Conservation (phyloP, 1,140 invertebrate genomes). For the Trissolcus basalis region DNA sequence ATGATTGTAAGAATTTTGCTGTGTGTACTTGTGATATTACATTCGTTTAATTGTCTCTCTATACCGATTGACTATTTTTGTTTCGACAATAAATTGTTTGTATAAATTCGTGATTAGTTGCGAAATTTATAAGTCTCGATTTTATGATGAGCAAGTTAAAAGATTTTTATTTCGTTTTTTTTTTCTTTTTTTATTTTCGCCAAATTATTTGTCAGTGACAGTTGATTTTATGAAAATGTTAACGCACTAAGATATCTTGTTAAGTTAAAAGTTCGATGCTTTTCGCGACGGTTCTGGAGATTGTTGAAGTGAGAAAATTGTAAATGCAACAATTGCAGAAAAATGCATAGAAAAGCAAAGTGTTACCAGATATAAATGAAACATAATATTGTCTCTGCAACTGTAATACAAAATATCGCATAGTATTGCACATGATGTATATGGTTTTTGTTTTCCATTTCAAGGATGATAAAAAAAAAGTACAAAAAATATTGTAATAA, state of each 20-base stretch:
- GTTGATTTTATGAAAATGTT: constrained; percentile 31
- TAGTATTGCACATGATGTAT: not conserved
- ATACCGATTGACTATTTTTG: not conserved
- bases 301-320: constrained; percentile 18
- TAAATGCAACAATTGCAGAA: constrained; percentile 1
- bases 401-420: constrained; percentile 1
- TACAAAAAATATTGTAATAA: constrained; percentile 45
- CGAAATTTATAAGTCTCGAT: no score
- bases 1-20: constrained; percentile 11
- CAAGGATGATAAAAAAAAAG: constrained; percentile 38
- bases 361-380: not conserved
- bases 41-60: constrained; percentile 12
- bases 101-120: not conserved
- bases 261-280: constrained; percentile 19
- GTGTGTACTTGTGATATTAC: constrained; percentile 40
- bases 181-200: constrained; percentile 17
- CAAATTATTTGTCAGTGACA: constrained; percentile 10
- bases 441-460: constrained; percentile 20
- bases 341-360: constrained; percentile 2
- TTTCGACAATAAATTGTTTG: constrained; percentile 1
- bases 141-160: no score
- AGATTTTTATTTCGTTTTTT: no score
- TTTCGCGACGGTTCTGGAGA: constrained; percentile 4
- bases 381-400: no score
- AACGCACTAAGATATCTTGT: constrained; percentile 17